These are phyloP conservation scores for Pseudoatta argentina DNA, from an alignment of 1,140 invertebrate genomes.

Conservation along the genomic window DNA sequence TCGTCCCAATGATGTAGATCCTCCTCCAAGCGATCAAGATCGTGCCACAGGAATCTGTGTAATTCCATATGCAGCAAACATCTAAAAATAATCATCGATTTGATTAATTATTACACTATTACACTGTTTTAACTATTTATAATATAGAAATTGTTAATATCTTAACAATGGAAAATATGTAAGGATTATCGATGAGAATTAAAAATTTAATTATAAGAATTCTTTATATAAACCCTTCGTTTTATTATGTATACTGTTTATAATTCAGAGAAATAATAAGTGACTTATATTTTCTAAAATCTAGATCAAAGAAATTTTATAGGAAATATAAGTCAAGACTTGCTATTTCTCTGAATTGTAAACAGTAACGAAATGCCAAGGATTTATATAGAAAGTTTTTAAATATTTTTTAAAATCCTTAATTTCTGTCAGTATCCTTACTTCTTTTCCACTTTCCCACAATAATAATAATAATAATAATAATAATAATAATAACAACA, in stretches of 20 bases:
- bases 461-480: too few relatives aligned
- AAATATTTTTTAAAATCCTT: too few relatives aligned
- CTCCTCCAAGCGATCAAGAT: constrained; percentile 89
- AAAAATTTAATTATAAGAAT: background rate
- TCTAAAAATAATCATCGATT: constrained; percentile 75
- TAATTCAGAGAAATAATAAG: background rate
- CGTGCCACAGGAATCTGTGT: constrained; percentile 90
- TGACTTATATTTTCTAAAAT: background rate
- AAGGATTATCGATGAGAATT: background rate
- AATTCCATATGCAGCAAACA: constrained; percentile 90
- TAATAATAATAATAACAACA: too few relatives aligned
- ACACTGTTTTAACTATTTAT: background rate
- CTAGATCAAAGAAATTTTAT: too few relatives aligned
- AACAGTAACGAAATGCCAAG: too few relatives aligned
- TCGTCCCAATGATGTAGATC: constrained; percentile 89
- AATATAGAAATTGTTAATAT: background rate
- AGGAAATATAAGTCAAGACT: too few relatives aligned
- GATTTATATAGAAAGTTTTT: too few relatives aligned
- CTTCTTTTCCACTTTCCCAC: too few relatives aligned
- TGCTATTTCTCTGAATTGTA: too few relatives aligned
- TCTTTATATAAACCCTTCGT: background rate
- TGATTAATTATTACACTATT: too few relatives aligned
- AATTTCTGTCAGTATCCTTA: too few relatives aligned
- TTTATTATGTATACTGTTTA: background rate
- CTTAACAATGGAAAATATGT: background rate